Conservation (phyloP, 2,113 vertebrate genomes). For the Reinhardtius hippoglossoides region DNA sequence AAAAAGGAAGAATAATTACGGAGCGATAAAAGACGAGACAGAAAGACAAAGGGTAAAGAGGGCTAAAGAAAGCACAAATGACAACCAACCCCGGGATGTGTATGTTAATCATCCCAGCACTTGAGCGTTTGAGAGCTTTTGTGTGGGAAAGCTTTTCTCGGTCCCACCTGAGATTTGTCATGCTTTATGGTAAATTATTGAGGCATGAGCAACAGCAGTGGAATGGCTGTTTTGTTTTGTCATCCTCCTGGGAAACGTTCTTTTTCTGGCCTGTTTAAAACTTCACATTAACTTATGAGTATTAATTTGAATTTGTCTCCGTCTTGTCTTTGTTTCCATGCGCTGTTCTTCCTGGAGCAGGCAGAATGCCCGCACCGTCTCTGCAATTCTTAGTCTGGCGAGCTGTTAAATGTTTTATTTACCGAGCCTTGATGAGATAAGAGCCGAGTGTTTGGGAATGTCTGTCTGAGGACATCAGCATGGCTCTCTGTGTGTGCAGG, state of each 20-base stretch:
- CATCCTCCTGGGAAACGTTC: constrained; percentile 23
- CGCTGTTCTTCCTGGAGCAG: constrained; percentile 28
- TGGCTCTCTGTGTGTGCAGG: constrained; percentile 43
- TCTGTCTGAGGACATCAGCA: constrained; percentile 64
- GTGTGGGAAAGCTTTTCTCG: constrained; percentile 36
- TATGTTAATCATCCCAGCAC: constrained; percentile 29
- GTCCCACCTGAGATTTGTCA: constrained; percentile 56
- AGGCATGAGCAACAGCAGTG: constrained; percentile 29
- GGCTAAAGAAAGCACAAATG: constrained; percentile 24
- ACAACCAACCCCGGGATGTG: constrained; percentile 28
- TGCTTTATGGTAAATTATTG: constrained; percentile 52
- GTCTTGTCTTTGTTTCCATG: constrained; percentile 27
- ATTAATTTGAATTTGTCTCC: constrained; percentile 22
- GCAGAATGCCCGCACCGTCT: constrained; percentile 24
- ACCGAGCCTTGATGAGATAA: constrained; percentile 79
- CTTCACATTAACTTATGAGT: constrained; percentile 22
- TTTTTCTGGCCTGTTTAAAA: constrained; percentile 18
- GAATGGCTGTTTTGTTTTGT: constrained; percentile 39
- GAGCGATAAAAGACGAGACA: constrained; percentile 21
- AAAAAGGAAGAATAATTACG: constrained; percentile 45
- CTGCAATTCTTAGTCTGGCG: constrained; percentile 34
- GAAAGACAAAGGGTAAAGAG: constrained; percentile 27
- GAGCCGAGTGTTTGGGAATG: constrained; percentile 66
- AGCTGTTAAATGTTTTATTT: constrained; percentile 80
- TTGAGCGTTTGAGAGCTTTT: constrained; percentile 7